Evolutionary conservation across 1,140 invertebrate species (phyloP), one percentile per base, ranked within the genome.

Genomic region (Leptoteleia sp.): DNA sequence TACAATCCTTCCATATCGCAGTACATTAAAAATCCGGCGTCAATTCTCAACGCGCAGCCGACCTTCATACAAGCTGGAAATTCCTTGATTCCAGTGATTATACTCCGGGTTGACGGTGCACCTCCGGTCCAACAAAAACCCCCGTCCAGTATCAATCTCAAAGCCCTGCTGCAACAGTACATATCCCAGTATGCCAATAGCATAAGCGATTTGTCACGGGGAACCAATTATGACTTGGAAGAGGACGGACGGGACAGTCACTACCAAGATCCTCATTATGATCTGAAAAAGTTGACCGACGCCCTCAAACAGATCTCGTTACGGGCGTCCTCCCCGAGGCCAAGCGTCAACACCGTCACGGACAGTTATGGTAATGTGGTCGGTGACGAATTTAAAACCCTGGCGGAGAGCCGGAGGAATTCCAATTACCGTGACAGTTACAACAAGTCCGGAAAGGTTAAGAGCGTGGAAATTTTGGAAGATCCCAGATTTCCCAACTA

Each of bases 1-100:
- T 89, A 88, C 19, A 89, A 89, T 68, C 89, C 88, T 1, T 90
- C 87, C 0, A 88, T 90, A n/a, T 88, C 87, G 1, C 87, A 89
- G 16, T 90, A 90, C 25, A 83, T 90, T 5, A 87, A 87, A 16
- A 85, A 90, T 68, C 89, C 89, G 0, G 71, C 87, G 3, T 89
- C 89, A 0, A 90, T 90, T 29, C 42, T 90, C 0, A 89, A 90
- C 19, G 89, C 88, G 1, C 84, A 84, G 5, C 89, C 89, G 0
- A 90, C 89, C 1, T 90, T 89, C 50, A 85, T 90, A 13, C 88
- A 89, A 76, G 82, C 86, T 7, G 89, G 89, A 0, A 85, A 82
- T 55, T 89, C 87, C 0, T 35, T 90, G 29, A 86, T 90, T 31
- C 89, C 89, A 1, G 89, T 90, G 0, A 90, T 90, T 22, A 89